Evolutionary conservation across 2,888 invertebrate species (phyloP).

Genomic region (Noctua comes): DNA sequence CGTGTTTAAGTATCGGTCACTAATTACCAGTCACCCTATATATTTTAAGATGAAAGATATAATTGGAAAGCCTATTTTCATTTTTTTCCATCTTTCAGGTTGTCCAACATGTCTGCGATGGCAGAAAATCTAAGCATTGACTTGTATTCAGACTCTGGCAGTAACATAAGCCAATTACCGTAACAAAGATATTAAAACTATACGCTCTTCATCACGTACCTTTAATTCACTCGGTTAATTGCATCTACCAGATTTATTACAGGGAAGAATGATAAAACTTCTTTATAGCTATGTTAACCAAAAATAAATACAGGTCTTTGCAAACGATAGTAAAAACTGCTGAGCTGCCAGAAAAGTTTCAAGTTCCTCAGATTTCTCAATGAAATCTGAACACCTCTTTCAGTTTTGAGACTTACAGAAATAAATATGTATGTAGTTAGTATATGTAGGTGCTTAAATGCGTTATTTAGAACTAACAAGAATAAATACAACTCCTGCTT

Average conservation of each 20-base stretch:
- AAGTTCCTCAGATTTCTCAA: constrained; percentile 66
- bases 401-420: constrained; percentile 51
- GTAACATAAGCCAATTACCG: constrained; percentile 12
- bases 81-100: neutral
- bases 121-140: neutral
- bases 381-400: constrained; percentile 64
- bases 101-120: neutral
- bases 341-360: constrained; percentile 84
- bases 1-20: too few species aligned
- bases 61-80: neutral
- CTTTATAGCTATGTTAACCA: constrained; percentile 35
- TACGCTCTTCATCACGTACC: neutral
- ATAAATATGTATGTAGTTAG: neutral
- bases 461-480: constrained; percentile 10
- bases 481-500: constrained; percentile 22
- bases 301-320: constrained; percentile 74
- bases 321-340: constrained; percentile 82
- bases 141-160: neutral
- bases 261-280: constrained; percentile 29
- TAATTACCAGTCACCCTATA: too few species aligned
- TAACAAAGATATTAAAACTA: constrained; percentile 2
- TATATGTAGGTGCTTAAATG: neutral
- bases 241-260: constrained; percentile 21
- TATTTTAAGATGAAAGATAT: neutral
- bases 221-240: constrained; percentile 21